Evolutionary conservation across 1,140 invertebrate species (phyloP).

Genomic region (Drosophila tropicalis): DNA sequence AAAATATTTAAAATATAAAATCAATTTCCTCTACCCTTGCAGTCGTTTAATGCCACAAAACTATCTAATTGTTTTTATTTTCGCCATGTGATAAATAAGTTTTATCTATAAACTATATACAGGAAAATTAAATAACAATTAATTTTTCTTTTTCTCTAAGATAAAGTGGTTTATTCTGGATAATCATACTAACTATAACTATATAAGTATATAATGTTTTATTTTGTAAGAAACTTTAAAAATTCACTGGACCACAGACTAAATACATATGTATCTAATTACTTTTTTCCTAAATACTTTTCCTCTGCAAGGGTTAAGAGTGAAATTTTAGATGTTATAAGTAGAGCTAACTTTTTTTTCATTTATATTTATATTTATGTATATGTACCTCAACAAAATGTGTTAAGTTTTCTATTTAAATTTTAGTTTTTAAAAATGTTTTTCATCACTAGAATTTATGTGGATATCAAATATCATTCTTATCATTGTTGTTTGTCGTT

Average conservation of each 20-base stretch:
- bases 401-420: conserved; percentile 14
- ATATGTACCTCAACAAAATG: conserved; percentile 6
- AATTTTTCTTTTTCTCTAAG: not conserved
- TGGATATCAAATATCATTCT: conserved; percentile 81
- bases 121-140: too few relatives aligned
- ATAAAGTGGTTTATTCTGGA: not conserved
- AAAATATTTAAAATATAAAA: not conserved
- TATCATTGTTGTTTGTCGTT: conserved; percentile 72
- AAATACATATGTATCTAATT: too few relatives aligned
- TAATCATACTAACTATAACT: too few relatives aligned
- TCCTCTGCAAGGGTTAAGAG: not conserved
- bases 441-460: conserved; percentile 63
- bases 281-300: not conserved
- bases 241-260: too few relatives aligned
- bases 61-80: too few relatives aligned
- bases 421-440: conserved; percentile 29
- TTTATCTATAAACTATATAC: too few relatives aligned
- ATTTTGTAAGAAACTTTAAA: too few relatives aligned
- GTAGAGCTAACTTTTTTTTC: not conserved
- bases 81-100: too few relatives aligned
- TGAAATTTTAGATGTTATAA: not conserved
- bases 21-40: conserved; percentile 7
- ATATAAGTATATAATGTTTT: too few relatives aligned
- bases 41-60: not conserved
- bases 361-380: not conserved